These are phyloP conservation scores for Poeciliopsis presidionis DNA, from an alignment of 2,797 vertebrate genomes.

Conservation along the genomic window DNA sequence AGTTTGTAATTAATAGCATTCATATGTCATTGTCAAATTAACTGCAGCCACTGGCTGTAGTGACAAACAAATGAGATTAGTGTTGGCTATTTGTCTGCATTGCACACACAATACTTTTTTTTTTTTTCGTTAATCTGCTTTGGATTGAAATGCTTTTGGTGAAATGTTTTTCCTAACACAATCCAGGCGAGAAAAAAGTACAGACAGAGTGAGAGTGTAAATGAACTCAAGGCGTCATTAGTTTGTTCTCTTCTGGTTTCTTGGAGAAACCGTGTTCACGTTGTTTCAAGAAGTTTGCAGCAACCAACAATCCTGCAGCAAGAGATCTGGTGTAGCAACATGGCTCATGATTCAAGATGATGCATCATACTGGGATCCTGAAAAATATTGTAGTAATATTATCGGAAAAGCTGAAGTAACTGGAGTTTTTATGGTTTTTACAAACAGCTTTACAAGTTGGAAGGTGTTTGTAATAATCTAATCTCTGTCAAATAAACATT, in stretches of 20 bases:
- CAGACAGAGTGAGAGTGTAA: neutral
- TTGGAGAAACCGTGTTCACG: conserved; percentile 12
- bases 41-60: conserved; percentile 39
- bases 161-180: conserved; percentile 10
- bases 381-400: too few relatives aligned
- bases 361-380: too few relatives aligned
- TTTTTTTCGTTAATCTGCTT: conserved; percentile 13
- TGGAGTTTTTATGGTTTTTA: neutral
- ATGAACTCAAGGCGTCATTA: conserved; percentile 31
- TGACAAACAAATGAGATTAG: conserved; percentile 56
- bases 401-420: neutral
- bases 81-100: conserved; percentile 31
- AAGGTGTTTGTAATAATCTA: neutral
- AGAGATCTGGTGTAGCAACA: neutral
- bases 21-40: conserved; percentile 61
- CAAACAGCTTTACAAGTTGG: neutral
- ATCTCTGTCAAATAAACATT: neutral
- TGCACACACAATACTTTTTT: conserved; percentile 27
- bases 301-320: conserved; percentile 22
- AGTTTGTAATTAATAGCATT: conserved; percentile 35
- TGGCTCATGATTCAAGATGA: neutral
- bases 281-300: conserved; percentile 26
- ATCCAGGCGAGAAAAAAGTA: conserved; percentile 15
- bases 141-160: conserved; percentile 24
- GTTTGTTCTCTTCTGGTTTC: conserved; percentile 16